Percentiles rank a stretch among this genome's conserved stretches.
Conservation (phyloP, 2,888 invertebrate species). For the Tortricodes alternella region DNA sequence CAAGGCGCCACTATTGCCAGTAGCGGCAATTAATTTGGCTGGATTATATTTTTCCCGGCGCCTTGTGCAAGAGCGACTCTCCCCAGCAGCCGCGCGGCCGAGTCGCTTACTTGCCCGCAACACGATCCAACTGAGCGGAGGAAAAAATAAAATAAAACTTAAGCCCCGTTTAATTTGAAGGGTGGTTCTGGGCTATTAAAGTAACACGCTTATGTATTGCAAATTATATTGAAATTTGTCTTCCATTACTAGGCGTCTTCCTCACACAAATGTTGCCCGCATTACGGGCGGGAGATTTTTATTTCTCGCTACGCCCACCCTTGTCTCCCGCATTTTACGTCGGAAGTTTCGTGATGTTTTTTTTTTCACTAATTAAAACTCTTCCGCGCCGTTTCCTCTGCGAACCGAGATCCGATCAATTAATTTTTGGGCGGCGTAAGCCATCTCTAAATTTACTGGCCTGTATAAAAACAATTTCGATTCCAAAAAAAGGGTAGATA, state of each 20-base stretch:
- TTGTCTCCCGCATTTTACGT: constrained; percentile 80
- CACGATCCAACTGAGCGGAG: constrained; percentile 67
- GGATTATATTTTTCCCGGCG: constrained; percentile 80
- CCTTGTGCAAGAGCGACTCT: constrained; percentile 47
- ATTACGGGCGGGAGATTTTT: constrained; percentile 80
- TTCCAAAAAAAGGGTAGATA: constrained; percentile 57
- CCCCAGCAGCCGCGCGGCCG: constrained; percentile 44
- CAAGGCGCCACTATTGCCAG: constrained; percentile 80
- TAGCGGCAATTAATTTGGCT: constrained; percentile 81
- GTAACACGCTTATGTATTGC: constrained; percentile 84
- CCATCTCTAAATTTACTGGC: constrained; percentile 75
- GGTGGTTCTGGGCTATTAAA: constrained; percentile 84
- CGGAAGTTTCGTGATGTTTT: constrained; percentile 77
- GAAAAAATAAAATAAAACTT: constrained; percentile 83
- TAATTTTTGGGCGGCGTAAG: constrained; percentile 80
- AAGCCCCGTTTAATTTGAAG: constrained; percentile 84
- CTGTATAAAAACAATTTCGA: constrained; percentile 66
- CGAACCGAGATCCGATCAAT: constrained; percentile 82
- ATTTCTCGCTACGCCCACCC: constrained; percentile 78
- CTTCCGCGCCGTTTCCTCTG: constrained; percentile 81
- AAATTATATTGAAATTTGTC: constrained; percentile 84
- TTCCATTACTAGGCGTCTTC: constrained; percentile 82
- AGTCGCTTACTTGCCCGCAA: constrained; percentile 60
- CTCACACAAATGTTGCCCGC: constrained; percentile 83
- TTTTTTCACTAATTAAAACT: constrained; percentile 83